Base-by-base conservation (phyloP, 2,888 invertebrate species). In the Gerosis bhagava region DNA sequence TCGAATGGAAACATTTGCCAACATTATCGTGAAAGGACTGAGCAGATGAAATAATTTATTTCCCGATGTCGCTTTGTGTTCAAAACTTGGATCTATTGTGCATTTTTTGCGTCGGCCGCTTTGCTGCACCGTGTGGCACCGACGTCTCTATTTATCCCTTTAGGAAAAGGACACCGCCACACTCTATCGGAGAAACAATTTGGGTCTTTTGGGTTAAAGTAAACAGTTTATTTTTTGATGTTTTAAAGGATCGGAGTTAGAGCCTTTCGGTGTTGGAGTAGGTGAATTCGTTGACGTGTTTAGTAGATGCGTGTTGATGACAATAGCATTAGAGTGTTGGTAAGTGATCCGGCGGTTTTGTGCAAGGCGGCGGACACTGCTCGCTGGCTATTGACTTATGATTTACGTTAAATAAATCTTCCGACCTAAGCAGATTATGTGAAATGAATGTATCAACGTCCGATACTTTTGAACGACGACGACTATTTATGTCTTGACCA, bases 31-130 rank as follows among this genome's bases (percentile, higher is more conserved):
- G 83, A 86, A 87, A 84, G 86, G 83, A 77, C 77, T 78, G 80
- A 83, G 77, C 83, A 84, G 83, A 84, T 86, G 83, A 84, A 84
- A 87, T 87, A 86, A 88, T 88, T 88, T 88, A 88, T 88, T 79
- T 84, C 83, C 77, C 83, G 65, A 76, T 81, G 87, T 84, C 83
- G 77, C 81, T 79, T 87, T 88, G 87, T 87, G 75, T 82, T 77
- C 84, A 78, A 81, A 86, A 82, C 83, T 86, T 68, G 68, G 75
- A 62, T 65, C 79, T 69, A 80, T 87, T 87, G 84, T 88, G 65
- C 58, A 69, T 77, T 78, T 82, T 88, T 86, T 83, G 77, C 67
- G 74, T 72, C 81, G 78, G 79, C 57, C 65, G 72, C 80, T 83
- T 83, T 84, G 78, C 64, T 65, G 65, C 74, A 65, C 74, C 66